Base-by-base conservation (phyloP, 2,888 invertebrate species). In the Portevinia maculata region DNA sequence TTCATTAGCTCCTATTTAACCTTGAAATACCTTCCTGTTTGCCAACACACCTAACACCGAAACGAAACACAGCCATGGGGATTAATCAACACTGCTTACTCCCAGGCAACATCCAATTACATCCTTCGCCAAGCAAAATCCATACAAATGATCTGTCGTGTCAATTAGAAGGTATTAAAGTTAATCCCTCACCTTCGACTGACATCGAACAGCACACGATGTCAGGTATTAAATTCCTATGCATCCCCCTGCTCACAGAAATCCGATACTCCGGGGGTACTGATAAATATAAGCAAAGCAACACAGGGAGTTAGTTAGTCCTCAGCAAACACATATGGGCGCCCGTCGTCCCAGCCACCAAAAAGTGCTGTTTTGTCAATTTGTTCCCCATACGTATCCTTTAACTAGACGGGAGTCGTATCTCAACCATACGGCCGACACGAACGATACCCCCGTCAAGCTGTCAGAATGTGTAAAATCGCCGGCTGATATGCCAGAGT, bases 131-230 rank as follows among this genome's bases (percentile, higher is more conserved):
- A 76, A 59, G 62, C 65, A 62, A 60, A 70, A 71, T 76, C 76
- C 41, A 57, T 65, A 76, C 39, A 65, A 59, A 65, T 76, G 81
- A 76, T 60, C 65, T 41, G 37, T 85, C 86, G 86, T 89, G 89
- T 90, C 89, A 90, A 89, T 90, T 89, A 89, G 89, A 88, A 87
- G 88, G 89, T 88, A 89, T 89, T 89, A 89, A 87, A 85, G 87
- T 85, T 88, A 89, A 89, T 88, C 88, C 84, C 84, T 65, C 44
- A 76, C 81, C 81, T 76, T 65, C 65, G 48, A 41, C 34, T 65
- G 70, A 59, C 50, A 70, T 70, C 48, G 52, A 39, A 9, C 48
- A 74, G 75, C 71, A 53, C 44, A 70, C 59, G 39, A 60, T 81
- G 81, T 83, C 81, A 83, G 81, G 81, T 83, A 83, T 83, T 83